phyloP scores from a whole-genome alignment of 2,113 vertebrate species.

The Eclectus roratus region DNA sequence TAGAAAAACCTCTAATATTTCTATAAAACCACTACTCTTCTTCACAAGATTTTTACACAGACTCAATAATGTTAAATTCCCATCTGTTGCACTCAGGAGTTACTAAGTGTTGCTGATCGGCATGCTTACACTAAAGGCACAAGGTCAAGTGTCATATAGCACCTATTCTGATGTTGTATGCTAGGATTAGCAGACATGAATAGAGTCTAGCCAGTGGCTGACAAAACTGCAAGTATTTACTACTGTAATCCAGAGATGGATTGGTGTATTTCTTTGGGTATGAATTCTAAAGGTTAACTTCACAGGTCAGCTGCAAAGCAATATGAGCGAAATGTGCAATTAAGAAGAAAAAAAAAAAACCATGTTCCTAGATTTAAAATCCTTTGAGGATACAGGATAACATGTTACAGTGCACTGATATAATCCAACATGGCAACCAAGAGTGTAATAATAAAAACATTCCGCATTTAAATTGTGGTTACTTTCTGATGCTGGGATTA shows the following conservation, averaged over 20 bases:
- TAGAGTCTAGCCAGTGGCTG: not conserved
- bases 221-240: not conserved
- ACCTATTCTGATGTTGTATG: not conserved
- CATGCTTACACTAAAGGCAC: not conserved
- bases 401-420: not conserved
- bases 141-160: not conserved
- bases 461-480: not conserved
- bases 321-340: not conserved
- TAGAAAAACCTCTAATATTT: not conserved
- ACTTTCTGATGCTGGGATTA: not conserved
- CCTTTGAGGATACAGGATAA: not conserved
- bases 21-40: not conserved
- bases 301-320: not conserved
- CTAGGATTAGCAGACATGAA: not conserved
- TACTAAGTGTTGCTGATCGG: not conserved
- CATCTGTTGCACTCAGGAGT: not conserved
- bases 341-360: not conserved
- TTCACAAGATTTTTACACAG: not conserved
- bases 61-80: not conserved
- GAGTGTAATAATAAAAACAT: not conserved
- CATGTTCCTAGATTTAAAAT: not conserved
- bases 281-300: not conserved
- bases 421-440: not conserved
- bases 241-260: not conserved
- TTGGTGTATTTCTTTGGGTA: not conserved